A percentile compares a stretch with the other conserved stretches of the same genome.
These are phyloP conservation scores for Tortrix viridana DNA, from an alignment of 2,888 invertebrate species.

Conservation along the genomic window DNA sequence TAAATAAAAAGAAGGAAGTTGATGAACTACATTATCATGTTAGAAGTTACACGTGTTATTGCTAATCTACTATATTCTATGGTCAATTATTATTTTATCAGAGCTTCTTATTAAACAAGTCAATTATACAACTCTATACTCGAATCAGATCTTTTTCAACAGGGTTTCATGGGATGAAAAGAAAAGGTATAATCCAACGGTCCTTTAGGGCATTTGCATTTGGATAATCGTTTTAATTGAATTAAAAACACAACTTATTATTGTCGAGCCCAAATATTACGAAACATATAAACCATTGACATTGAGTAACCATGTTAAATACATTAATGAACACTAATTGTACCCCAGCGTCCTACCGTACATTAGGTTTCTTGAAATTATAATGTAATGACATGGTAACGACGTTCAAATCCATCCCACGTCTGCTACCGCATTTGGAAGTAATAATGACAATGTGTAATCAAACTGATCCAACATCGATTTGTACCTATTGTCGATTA, in stretches of 20 bases:
- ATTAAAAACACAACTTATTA: no score
- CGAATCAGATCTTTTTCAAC: conserved; percentile 53
- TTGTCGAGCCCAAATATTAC: background rate
- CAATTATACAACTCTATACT: conserved; percentile 58
- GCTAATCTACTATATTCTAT: conserved; percentile 5
- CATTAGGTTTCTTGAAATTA: conserved; percentile 26
- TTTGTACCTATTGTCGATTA: no score
- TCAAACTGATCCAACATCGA: no score
- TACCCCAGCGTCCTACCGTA: conserved; percentile 13
- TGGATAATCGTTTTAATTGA: background rate
- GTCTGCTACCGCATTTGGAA: background rate
- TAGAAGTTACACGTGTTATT: conserved; percentile 6
- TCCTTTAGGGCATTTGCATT: conserved; percentile 5
- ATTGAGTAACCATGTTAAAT: conserved; percentile 20
- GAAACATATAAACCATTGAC: background rate
- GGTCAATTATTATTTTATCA: conserved; percentile 51
- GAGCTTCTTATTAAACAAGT: conserved; percentile 63
- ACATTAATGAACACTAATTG: conserved; percentile 14
- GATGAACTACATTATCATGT: background rate
- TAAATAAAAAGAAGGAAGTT: background rate
- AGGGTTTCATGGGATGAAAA: conserved; percentile 50
- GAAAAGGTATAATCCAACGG: conserved; percentile 16
- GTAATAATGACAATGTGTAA: background rate
- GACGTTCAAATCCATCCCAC: conserved; percentile 3
- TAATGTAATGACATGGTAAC: conserved; percentile 9